Evolutionary conservation across 2,797 vertebrate genomes (phyloP).

Genomic region (Corythornis leucogaster): DNA sequence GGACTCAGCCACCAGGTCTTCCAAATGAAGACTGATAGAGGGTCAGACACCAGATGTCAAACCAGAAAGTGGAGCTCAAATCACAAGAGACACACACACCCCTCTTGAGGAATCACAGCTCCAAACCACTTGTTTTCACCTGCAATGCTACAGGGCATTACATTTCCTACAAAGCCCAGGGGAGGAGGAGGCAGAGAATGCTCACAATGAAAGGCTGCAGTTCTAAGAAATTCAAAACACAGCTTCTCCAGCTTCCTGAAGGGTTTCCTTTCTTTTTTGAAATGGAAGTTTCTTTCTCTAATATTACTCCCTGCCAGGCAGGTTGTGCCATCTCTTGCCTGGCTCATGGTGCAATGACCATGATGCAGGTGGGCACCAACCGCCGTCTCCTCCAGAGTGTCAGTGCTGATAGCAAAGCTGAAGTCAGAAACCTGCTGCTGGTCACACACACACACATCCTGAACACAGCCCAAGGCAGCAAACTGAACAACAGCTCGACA

Average conservation of each 20-base stretch:
- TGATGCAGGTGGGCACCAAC: not conserved
- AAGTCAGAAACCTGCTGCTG: not conserved
- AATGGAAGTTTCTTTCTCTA: not conserved
- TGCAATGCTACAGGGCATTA: not conserved
- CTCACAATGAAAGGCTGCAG: rapidly evolving
- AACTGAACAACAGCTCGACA: not conserved
- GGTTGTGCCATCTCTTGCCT: too few species aligned
- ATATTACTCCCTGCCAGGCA: not conserved
- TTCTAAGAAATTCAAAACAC: not conserved
- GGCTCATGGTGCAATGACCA: not conserved
- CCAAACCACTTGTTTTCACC: not conserved
- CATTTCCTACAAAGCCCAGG: not conserved
- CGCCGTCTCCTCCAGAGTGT: not conserved
- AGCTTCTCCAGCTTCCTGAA: not conserved
- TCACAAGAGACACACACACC: not conserved
- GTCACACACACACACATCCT: not conserved
- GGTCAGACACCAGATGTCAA: not conserved
- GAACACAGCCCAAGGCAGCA: not conserved
- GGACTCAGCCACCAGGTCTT: not conserved
- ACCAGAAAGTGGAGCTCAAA: not conserved
- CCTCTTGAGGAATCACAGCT: not conserved
- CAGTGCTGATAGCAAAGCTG: not conserved
- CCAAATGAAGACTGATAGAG: not conserved
- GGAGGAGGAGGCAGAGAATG: not conserved
- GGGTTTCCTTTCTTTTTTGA: not conserved